These are phyloP conservation scores for Rana temporaria DNA, from an alignment of 2,113 vertebrate genomes.

Conservation along the genomic window DNA sequence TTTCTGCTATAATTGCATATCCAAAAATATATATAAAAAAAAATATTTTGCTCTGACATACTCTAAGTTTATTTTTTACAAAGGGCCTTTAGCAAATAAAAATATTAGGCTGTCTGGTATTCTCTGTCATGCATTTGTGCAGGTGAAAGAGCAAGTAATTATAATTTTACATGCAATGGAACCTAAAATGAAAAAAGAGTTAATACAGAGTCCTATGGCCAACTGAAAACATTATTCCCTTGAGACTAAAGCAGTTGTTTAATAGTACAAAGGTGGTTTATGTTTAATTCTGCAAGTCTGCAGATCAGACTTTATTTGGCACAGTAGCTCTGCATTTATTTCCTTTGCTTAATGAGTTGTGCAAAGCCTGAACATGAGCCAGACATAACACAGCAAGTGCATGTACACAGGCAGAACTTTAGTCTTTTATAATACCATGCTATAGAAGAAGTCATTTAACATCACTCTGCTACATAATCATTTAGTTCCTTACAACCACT, in stretches of 20 bases:
- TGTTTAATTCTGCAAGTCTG: conserved; percentile 15
- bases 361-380: conserved; percentile 9
- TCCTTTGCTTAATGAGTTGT: conserved; percentile 11
- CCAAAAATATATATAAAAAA: too few species aligned
- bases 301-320: conserved; percentile 52
- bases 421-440: background rate
- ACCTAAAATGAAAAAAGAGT: conserved; percentile 15
- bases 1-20: too few species aligned
- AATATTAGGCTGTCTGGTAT: too few species aligned
- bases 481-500: background rate
- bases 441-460: background rate
- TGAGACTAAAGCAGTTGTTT: background rate
- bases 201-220: conserved; percentile 47
- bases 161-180: too few species aligned
- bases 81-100: too few species aligned
- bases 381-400: conserved; percentile 6
- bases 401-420: background rate
- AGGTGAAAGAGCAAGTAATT: too few species aligned
- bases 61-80: too few species aligned
- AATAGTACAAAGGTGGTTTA: background rate
- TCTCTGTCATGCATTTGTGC: too few species aligned
- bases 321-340: conserved; percentile 60
- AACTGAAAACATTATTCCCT: background rate
- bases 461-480: background rate
- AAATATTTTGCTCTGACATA: too few species aligned